Evolutionary conservation across 53 echinoderm and acorn worm genomes (phyloP), one percentile per base, ranked within the genome.

Genomic region (Holothuria scabra): DNA sequence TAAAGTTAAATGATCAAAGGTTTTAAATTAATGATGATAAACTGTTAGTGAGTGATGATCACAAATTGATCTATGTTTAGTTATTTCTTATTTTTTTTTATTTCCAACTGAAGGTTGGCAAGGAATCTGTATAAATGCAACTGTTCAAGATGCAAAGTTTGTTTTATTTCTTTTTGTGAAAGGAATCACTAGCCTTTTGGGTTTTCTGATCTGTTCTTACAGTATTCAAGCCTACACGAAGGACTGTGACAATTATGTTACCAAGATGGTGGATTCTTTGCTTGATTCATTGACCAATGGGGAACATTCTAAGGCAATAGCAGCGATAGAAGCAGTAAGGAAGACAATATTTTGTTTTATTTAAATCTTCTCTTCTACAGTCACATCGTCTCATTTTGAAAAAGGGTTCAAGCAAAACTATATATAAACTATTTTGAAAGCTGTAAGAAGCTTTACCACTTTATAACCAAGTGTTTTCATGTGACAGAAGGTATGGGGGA

Each of bases 181-280:
- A n/a, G n/a, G n/a, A n/a, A n/a, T n/a, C n/a, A n/a, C n/a, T 32
- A 10, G 23, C 12, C 9, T 22, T 5, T 48, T 44, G 58, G 7
- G 28, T 80, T 8, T 56, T 26, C 59, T 59, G 46, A 7, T 44
- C n/a, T 70, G 76, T n/a, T 37, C n/a, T 35, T 35, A 35, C 65
- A 99, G 99, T 62, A 87, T 99, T 46, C 92, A 94, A 74, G 92
- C 90, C 13, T 99, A 92, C 63, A 91, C 94, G 1, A 92, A 94
- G 79, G 92, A 93, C 69, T 90, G 94, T 46, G 94, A 90, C 60
- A 89, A 91, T 78, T 89, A 94, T 86, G 99, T 90, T 11, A 75
- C 90, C 34, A 95, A 82, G 62, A 74, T 99, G 62, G 99, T 94
- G 64, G 94, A 94, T 67, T 86, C 81, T 59, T 86, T 99, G n/a